Base-by-base conservation (phyloP, 2,113 vertebrate genomes). In the Scatophagus argus region DNA sequence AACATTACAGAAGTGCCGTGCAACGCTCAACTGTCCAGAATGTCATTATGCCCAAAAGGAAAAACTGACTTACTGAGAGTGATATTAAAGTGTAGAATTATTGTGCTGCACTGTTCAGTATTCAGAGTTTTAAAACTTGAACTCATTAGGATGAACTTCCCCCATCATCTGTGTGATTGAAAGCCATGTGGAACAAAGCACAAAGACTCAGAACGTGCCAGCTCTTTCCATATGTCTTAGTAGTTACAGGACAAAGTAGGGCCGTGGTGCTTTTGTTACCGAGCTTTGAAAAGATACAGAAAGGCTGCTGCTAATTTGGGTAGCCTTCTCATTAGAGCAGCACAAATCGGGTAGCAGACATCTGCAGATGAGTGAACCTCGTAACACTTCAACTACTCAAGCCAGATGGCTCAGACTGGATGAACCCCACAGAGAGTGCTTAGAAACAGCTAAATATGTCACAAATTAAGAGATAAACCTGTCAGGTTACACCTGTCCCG, bases 351-450 rank as follows among this genome's bases (percentile, higher is more conserved):
- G 64, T 74, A 82, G 76, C 66, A 74, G 77, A 47, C 81, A 82
- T 82, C 84, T 81, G 72, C 69, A 79, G 68, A 52, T 55, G 69
- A 81, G 54, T 63, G 66, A 72, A 86, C 73, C 54, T 69, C 36
- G 32, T 47, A 85, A 81, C 74, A 83, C 47, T 77, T 77, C 55
- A 54, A 49, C 71, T 63, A 10, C 67, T 87, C 54, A 63, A 62
- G 47, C 71, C 89, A 89, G 87, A 87, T 90, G 87, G 85, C 66
- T 66, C 67, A 59, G 67, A 80, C 68, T 41, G 61, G 49, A 81
- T 23, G 46, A 74, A 65, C 59, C 62, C 78, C 67, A 62, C 52
- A 59, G 78, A 79, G 84, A 87, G 74, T 52, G 58, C 73, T 85
- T 74, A 71, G 43, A 70, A 47, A 86, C 32, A 58, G 49, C 41